Evolutionary conservation across 2,888 invertebrate genomes (phyloP), one percentile per base, ranked within the genome.

Genomic region (Amaurobius ferox): DNA sequence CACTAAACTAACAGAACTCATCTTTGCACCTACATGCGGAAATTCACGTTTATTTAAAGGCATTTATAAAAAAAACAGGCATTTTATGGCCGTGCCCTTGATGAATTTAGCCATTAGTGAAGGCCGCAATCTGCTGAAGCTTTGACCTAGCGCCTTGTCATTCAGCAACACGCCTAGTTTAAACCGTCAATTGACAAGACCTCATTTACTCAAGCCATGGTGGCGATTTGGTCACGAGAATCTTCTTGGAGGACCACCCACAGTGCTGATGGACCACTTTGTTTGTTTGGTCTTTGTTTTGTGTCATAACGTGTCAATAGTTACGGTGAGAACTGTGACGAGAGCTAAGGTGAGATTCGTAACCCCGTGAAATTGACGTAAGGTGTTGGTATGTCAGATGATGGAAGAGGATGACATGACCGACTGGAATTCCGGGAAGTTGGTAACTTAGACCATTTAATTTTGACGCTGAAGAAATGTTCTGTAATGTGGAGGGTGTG

Each of bases 141-240:
- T 68, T 62, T 28, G 39, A 30, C 32, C 32, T 9, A 35, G 40
- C 11, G 30, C 40, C 71, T 64, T 79, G 79, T 71, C 70, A 79
- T 23, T 32, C n/a, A 28, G 68, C 55, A 5, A 26, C 35, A 62
- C 64, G 30, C 79, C 44, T 44, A 64, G 16, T 16, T 6, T 16
- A 67, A 16, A 28, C 30, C 32, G 0, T 7, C 74, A 30, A 74
- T 67, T 74, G 80, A 74, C 68, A 80, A 74, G 74, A 68, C 74
- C 26, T 81, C 80, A 81, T 74, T 81, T 74, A 70, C 78, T 78
- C 78, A 39, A 67, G 77, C 67, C 67, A 23, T 23, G 67, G 74
- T 66, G 73, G 19, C 66, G 67, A 73, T 73, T 79, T 48, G 26
- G 66, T 39, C 72, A 30, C 61, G 23, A 28, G n/a, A 35, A 7